Conservation (phyloP, 2,888 invertebrate genomes). For the Spisula subtruncata region DNA sequence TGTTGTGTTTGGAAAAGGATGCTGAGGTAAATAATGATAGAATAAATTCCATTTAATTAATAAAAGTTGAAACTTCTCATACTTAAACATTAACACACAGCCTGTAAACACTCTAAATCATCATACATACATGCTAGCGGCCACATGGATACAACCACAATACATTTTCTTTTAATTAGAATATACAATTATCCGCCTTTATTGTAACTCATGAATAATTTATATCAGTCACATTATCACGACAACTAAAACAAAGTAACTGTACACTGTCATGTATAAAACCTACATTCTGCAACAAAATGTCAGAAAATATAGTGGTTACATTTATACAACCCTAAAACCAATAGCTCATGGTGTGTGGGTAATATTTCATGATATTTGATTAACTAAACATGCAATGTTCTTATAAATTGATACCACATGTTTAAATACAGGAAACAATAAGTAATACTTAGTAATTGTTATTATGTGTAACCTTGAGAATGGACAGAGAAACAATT, state of each 20-base stretch:
- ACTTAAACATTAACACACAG: background rate
- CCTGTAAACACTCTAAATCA: background rate
- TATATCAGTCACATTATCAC: background rate
- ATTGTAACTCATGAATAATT: slow-evolving; percentile 5
- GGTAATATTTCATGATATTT: background rate
- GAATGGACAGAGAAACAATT: background rate
- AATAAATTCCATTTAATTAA: background rate
- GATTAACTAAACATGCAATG: background rate
- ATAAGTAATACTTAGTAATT: background rate
- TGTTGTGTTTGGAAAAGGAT: slow-evolving; percentile 52
- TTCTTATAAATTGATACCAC: background rate
- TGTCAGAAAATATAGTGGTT: background rate
- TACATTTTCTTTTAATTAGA: slow-evolving; percentile 17
- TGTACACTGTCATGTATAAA: background rate
- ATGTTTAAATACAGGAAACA: slow-evolving; percentile 4
- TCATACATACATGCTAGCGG: background rate
- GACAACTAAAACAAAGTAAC: background rate
- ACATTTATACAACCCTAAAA: background rate
- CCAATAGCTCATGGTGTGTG: background rate
- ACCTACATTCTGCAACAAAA: background rate
- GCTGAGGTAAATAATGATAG: slow-evolving; percentile 19
- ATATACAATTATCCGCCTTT: background rate
- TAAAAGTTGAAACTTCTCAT: background rate
- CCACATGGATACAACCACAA: background rate
- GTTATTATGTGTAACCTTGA: background rate